phyloP scores from a whole-genome alignment of 2,797 vertebrate species.

The Masticophis lateralis region DNA sequence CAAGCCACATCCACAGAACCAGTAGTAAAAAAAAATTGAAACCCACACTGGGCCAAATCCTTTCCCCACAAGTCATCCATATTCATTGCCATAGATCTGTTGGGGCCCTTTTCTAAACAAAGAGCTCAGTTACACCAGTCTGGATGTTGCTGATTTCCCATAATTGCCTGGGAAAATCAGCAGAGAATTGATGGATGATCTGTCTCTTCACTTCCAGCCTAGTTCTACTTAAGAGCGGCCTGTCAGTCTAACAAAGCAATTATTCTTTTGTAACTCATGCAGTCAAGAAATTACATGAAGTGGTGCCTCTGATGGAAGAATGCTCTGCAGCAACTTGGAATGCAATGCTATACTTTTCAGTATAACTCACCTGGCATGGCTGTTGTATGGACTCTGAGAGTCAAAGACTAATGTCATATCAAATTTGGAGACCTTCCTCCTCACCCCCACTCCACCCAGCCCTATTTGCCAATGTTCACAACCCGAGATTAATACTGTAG shows the following conservation, averaged over 20 bases:
- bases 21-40: no score
- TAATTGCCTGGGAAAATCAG: not conserved
- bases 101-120: not conserved
- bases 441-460: not conserved
- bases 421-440: not conserved
- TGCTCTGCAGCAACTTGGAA: not conserved
- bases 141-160: not conserved
- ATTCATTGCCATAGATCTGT: not conserved
- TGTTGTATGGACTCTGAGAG: not conserved
- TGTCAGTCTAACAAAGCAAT: not conserved
- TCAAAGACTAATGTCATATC: not conserved
- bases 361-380: not conserved
- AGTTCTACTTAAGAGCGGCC: not conserved
- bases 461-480: not conserved
- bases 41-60: not conserved
- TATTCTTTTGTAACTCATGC: not conserved
- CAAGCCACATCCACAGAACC: no score
- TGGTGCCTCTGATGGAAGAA: not conserved
- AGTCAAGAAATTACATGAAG: not conserved
- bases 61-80: not conserved
- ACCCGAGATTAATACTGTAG: not conserved
- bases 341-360: not conserved
- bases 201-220: not conserved
- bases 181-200: not conserved
- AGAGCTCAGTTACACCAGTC: not conserved